A percentile compares a stretch with the other conserved stretches of the same genome.
Conservation (phyloP, 2,888 invertebrate genomes). For the Ctenicera cuprea region DNA sequence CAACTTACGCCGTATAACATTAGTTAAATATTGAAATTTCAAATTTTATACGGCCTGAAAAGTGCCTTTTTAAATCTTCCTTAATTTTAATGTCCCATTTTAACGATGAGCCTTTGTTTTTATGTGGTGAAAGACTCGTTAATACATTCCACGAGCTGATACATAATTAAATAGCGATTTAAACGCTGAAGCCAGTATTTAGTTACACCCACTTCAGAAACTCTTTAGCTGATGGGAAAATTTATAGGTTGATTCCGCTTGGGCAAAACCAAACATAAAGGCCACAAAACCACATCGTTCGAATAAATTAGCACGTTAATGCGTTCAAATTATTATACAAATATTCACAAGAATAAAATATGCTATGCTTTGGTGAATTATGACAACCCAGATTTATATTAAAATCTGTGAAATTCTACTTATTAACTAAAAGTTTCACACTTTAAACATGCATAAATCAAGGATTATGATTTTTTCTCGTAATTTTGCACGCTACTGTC, state of each 20-base stretch:
- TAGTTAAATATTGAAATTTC: constrained; percentile 50
- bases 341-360: neutral
- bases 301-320: constrained; percentile 11
- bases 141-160: constrained; percentile 26
- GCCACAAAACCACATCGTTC: neutral
- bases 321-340: neutral
- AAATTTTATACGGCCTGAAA: constrained; percentile 34
- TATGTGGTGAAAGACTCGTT: constrained; percentile 29
- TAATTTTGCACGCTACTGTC: no score
- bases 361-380: no score
- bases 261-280: constrained; percentile 4
- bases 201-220: constrained; percentile 23
- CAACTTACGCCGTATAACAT: constrained; percentile 42
- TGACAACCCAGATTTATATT: no score
- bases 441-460: no score
- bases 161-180: constrained; percentile 28
- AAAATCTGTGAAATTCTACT: no score
- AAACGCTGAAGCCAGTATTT: constrained; percentile 4
- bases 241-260: constrained; percentile 16
- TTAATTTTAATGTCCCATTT: constrained; percentile 28
- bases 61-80: constrained; percentile 29
- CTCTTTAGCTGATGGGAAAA: constrained; percentile 18
- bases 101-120: constrained; percentile 23
- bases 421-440: no score
- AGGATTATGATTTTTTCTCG: no score